Evolutionary conservation across 2,888 invertebrate genomes (phyloP).

Genomic region (Acleris laterana): DNA sequence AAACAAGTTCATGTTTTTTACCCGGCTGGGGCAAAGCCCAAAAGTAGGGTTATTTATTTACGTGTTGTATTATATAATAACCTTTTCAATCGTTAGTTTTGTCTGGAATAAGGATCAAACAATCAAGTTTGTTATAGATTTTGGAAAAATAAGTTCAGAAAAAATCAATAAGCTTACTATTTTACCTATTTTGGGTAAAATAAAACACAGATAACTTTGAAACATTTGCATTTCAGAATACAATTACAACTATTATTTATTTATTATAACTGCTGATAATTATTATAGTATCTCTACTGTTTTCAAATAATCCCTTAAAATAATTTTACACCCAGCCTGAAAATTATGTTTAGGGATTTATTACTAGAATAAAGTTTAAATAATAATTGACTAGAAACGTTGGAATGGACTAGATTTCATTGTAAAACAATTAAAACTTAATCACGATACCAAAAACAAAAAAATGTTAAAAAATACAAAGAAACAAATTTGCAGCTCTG

Average conservation of each 20-base stretch:
- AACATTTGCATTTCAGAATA: conserved; percentile 59
- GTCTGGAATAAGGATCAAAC: neutral
- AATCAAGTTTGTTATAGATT: neutral
- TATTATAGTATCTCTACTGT: conserved; percentile 18
- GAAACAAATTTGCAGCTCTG: too few relatives aligned
- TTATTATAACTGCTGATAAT: conserved; percentile 36
- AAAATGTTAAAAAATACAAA: too few relatives aligned
- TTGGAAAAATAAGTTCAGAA: too few relatives aligned
- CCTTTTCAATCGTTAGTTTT: too few relatives aligned
- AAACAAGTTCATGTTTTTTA: too few relatives aligned
- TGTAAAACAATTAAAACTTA: too few relatives aligned
- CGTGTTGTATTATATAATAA: too few relatives aligned
- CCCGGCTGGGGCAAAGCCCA: too few relatives aligned
- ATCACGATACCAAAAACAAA: too few relatives aligned
- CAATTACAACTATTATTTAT: conserved; percentile 49
- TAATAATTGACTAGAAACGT: conserved; percentile 55
- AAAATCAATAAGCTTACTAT: too few relatives aligned
- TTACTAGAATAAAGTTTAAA: conserved; percentile 21
- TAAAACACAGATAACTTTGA: conserved; percentile 55
- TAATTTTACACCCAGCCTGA: conserved; percentile 69
- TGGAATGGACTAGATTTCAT: conserved; percentile 40
- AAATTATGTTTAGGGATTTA: conserved; percentile 56
- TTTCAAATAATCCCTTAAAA: conserved; percentile 32
- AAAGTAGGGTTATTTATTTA: too few relatives aligned
- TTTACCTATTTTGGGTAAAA: conserved; percentile 35